Evolutionary conservation across 2,888 invertebrate genomes (phyloP), one percentile per base, ranked within the genome.

Genomic region (Drosophila peninsularis): DNA sequence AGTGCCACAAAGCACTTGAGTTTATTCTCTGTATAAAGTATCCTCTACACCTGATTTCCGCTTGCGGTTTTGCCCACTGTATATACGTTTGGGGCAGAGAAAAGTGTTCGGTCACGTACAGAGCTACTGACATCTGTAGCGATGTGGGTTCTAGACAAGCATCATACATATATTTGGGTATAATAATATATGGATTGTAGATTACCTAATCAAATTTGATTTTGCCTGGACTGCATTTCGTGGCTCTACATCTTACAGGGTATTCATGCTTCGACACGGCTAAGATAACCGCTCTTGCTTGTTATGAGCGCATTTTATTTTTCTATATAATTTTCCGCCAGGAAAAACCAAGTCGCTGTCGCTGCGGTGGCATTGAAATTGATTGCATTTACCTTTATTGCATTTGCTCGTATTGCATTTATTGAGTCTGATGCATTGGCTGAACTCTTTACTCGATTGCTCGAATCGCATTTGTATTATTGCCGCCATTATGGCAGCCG

Each of bases 301-400:
- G 10, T 34, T 34, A 24, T 5, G 7, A 39, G 21, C 39, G 14
- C n/a, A 41, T 37, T 41, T 41, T 65, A 53, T 77, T 75, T 67
- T 70, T 67, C 72, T 74, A 57, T 77, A 82, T 82, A 79, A 88
- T 88, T 88, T 88, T 88, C 80, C 83, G 86, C 50, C 27, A n/a
- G 50, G 64, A 77, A 76, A 71, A 66, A 68, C 61, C 57, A 41
- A 60, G 71, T 80, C 60, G 73, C 57, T 45, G 72, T 53, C 58
- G 57, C 49, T 58, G 49, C 66, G 41, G 34, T 67, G 69, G 60
- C 80, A 79, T 84, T 89, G 75, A 72, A 85, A 81, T 85, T 81
- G 87, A 89, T 84, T 85, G 84, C 77, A 79, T 84, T 84, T 77
- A 83, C 73, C 76, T 78, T 78, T 78, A 89, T 89, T 85, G 87